Conservation (phyloP, 35 echinoderm and acorn worm genomes). For the Heliocidaris tuberculata region DNA sequence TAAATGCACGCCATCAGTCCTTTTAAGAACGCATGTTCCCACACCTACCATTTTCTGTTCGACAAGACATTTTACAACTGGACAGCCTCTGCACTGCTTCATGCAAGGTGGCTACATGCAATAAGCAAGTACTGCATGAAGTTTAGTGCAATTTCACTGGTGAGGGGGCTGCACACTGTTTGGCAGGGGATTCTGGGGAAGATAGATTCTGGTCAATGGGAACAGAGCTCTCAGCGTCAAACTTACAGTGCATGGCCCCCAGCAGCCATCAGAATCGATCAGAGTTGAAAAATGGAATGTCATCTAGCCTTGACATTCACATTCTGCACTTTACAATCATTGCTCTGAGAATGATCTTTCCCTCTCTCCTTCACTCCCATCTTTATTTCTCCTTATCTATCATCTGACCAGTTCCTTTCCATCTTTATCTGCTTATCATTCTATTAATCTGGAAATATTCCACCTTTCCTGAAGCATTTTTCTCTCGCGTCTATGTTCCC, state of each 20-base stretch:
- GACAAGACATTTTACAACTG: background rate
- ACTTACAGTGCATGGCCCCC: slow-evolving; percentile 8
- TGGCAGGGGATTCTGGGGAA: background rate
- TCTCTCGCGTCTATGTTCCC: background rate
- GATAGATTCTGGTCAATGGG: background rate
- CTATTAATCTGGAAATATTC: background rate
- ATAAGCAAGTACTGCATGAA: background rate
- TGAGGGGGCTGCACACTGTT: background rate
- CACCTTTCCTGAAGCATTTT: background rate
- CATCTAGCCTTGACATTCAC: slow-evolving; percentile 40
- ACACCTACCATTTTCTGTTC: background rate
- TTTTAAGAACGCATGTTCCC: background rate
- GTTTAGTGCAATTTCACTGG: background rate
- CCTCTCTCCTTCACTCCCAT: background rate
- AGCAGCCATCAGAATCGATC: slow-evolving; percentile 21
- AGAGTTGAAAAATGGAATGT: slow-evolving; percentile 28
- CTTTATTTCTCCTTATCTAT: background rate
- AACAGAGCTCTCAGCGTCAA: background rate
- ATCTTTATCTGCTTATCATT: background rate
- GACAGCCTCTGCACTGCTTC: background rate
- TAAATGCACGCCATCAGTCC: background rate
- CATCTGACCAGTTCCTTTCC: background rate
- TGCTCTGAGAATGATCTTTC: background rate
- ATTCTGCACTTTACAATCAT: slow-evolving; percentile 37
- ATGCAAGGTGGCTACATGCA: background rate